phyloP scores from a whole-genome alignment of 2,113 vertebrate genomes.

The Myodes glareolus region DNA sequence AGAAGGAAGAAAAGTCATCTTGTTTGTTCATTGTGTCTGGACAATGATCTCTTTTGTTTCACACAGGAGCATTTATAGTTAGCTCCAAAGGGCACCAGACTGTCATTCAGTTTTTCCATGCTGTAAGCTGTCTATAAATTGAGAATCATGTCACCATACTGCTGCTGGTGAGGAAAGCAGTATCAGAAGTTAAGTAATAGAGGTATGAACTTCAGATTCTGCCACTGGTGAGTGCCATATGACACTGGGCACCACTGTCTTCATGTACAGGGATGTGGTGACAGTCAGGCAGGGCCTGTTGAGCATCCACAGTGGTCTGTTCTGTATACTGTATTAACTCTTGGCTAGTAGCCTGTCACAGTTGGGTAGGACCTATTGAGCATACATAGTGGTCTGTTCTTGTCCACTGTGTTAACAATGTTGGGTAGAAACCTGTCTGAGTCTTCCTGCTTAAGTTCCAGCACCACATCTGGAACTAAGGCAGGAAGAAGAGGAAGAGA shows the following conservation, averaged over 20 bases:
- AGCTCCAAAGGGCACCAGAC: neutral
- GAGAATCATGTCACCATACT: neutral
- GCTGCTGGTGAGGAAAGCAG: neutral
- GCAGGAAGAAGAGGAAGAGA: neutral
- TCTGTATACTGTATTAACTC: neutral
- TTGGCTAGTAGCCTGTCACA: too few species aligned
- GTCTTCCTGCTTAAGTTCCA: neutral
- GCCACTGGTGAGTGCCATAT: rapidly evolving
- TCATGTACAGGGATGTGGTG: neutral
- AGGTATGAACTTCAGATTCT: neutral
- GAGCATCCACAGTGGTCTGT: neutral
- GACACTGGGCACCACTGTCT: neutral
- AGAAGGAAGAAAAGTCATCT: neutral
- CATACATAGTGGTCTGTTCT: too few species aligned
- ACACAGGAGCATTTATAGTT: neutral
- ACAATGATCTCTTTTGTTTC: neutral
- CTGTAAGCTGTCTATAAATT: neutral
- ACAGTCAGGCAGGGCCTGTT: rapidly evolving
- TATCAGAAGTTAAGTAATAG: neutral
- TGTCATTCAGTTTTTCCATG: neutral
- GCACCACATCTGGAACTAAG: neutral
- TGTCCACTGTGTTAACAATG: too few species aligned
- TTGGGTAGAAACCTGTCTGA: too few species aligned
- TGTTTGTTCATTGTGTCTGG: neutral
- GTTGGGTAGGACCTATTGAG: too few species aligned